A percentile compares a stretch with the other conserved stretches of the same genome.
phyloP scores from a whole-genome alignment of 2,113 vertebrate genomes.

The Lamprologus speciosus region DNA sequence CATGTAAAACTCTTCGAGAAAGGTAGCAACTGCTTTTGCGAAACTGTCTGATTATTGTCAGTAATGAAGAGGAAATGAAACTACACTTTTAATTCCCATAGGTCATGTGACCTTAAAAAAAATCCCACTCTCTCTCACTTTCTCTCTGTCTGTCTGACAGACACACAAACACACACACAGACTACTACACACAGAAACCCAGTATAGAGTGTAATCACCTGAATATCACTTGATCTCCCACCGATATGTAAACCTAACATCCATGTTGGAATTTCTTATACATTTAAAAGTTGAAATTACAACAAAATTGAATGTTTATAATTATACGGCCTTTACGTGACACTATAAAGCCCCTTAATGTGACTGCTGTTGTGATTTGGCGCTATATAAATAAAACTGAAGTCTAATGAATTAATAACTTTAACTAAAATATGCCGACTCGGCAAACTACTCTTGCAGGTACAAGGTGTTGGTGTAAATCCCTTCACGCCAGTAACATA shows the following conservation, averaged over 20 bases:
- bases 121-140: not conserved
- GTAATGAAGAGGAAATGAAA: slow-evolving; percentile 51
- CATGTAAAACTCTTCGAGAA: not conserved
- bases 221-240: not conserved
- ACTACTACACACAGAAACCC: not conserved
- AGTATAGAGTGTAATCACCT: not conserved
- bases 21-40: not conserved
- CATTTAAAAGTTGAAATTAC: not conserved
- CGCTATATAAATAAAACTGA: not conserved
- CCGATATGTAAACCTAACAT: not conserved
- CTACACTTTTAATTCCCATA: slow-evolving; percentile 24
- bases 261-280: not conserved
- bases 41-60: slow-evolving; percentile 34
- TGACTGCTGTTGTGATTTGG: not conserved
- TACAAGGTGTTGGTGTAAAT: not conserved
- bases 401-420: not conserved
- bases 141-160: not conserved
- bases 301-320: not conserved
- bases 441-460: not conserved
- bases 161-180: not conserved
- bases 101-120: slow-evolving; percentile 23
- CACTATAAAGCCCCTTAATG: not conserved
- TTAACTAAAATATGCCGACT: not conserved
- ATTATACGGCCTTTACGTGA: not conserved
- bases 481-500: not conserved